Evolutionary conservation across 2,888 invertebrate genomes (phyloP).

Genomic region (Antheraea assamensis): DNA sequence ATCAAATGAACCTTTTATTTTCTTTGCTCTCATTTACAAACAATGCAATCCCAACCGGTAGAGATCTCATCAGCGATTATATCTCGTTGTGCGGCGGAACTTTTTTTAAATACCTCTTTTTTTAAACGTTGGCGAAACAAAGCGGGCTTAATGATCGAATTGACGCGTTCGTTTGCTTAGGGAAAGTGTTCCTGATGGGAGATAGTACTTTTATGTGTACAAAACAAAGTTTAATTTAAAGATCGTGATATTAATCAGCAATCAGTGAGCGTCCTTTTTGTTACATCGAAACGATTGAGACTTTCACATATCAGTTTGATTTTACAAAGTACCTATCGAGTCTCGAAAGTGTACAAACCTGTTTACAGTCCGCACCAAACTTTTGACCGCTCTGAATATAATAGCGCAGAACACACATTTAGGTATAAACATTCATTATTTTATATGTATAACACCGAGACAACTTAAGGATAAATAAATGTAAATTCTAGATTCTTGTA

Average conservation of each 20-base stretch:
- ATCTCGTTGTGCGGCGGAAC: conserved; percentile 40
- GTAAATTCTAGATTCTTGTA: too few species aligned
- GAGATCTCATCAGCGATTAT: conserved; percentile 71
- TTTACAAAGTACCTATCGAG: too few species aligned
- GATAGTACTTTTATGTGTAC: conserved; percentile 34
- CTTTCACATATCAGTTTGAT: background rate
- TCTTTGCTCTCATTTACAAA: conserved; percentile 71
- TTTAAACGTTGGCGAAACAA: conserved; percentile 50
- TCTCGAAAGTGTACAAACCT: too few species aligned
- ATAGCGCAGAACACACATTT: too few species aligned
- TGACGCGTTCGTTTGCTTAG: conserved; percentile 49
- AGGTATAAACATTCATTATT: too few species aligned
- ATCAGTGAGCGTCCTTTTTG: background rate
- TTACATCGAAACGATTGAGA: background rate
- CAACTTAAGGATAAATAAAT: too few species aligned
- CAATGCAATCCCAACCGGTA: conserved; percentile 61
- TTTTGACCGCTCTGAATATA: too few species aligned
- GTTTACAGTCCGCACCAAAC: too few species aligned
- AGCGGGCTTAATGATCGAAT: conserved; percentile 57
- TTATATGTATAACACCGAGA: too few species aligned
- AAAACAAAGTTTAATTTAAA: conserved; percentile 48
- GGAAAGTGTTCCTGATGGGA: conserved; percentile 49
- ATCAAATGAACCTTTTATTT: conserved; percentile 58
- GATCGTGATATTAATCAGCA: conserved; percentile 17
- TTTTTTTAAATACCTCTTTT: conserved; percentile 21